phyloP scores from a whole-genome alignment of 2,797 vertebrate genomes.

The Discoglossus pictus region DNA sequence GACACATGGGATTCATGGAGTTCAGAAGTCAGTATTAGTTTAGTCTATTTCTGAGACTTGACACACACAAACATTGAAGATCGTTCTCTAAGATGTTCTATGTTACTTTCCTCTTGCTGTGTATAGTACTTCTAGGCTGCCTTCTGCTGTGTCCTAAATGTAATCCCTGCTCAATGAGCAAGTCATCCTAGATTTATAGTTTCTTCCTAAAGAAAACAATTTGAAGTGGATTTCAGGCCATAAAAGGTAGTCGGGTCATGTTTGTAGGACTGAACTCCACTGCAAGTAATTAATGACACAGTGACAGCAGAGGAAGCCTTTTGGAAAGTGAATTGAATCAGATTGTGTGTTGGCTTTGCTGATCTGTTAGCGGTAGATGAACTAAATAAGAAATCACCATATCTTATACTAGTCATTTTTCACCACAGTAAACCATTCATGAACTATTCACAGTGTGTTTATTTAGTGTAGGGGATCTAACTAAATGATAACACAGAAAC shows the following conservation, averaged over 20 bases:
- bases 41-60: too few relatives aligned
- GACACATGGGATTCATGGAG: too few relatives aligned
- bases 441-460: too few relatives aligned
- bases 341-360: background rate
- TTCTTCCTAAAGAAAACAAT: slow-evolving; percentile 6
- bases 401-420: too few relatives aligned
- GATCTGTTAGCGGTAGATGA: background rate
- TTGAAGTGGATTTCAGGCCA: slow-evolving; percentile 38
- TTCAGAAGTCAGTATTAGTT: too few relatives aligned
- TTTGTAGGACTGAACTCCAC: slow-evolving; percentile 44
- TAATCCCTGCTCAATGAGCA: slow-evolving; percentile 47
- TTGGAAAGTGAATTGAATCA: slow-evolving; percentile 28
- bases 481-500: too few relatives aligned
- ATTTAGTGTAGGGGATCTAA: too few relatives aligned
- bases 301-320: slow-evolving; percentile 22
- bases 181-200: slow-evolving; percentile 30
- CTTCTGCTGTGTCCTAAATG: slow-evolving; percentile 40
- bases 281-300: slow-evolving; percentile 38
- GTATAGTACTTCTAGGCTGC: slow-evolving; percentile 28
- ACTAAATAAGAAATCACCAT: background rate
- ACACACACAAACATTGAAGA: too few relatives aligned
- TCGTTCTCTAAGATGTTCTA: too few relatives aligned
- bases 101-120: slow-evolving; percentile 7
- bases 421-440: too few relatives aligned
- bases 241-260: slow-evolving; percentile 45